Base-by-base conservation (phyloP, 2,888 invertebrate genomes). In the Parthenolecanium corni region DNA sequence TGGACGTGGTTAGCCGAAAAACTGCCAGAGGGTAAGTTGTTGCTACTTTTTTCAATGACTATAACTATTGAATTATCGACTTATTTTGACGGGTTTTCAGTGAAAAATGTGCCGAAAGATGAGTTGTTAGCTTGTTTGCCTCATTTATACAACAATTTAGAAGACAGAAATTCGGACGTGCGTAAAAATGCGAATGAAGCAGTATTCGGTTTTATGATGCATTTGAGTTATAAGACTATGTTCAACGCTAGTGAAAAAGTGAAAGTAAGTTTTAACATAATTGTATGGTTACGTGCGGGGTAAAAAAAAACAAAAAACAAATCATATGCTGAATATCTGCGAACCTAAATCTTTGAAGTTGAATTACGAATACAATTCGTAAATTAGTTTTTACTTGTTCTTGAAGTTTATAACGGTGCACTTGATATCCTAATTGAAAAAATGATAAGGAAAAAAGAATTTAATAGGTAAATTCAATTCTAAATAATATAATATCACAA, bases 111-210 rank as follows among this genome's bases (percentile, higher is more conserved):
- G 69, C 80, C 86, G 0, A 87, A 86, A 70, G 89, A 90, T 67
- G 95, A 95, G 74, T 74, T 96, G 1, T 73, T 81, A 0, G 74
- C 82, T 1, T 87, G 90, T 74, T 75, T 94, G 64, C 86, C 89
- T 0, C 78, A 81, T 68, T 74, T 96, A 61, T 91, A 83, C 74
- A 79, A 82, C 40, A 89, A 90, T 70, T 74, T 95, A 64, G 94
- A 93, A 72, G 95, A 96, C 75, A 81, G 96, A 62, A 90, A 86
- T 71, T 86, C 83, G 0, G 94, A 94, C 68, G 94, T 96, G 3
- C 79, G 95, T 12, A 92, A 91, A 72, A 89, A 86, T 70, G 86
- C 93, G 1, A 85, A 85, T 62, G 94, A 94, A 71, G 89, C 91
- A 46, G 83, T 94, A 40, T 75, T 93, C 47, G 93, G 93, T 2